Percentiles rank a stretch among this genome's conserved stretches.
phyloP scores from a whole-genome alignment of 2,797 vertebrate species.

The Oophaga sylvatica region DNA sequence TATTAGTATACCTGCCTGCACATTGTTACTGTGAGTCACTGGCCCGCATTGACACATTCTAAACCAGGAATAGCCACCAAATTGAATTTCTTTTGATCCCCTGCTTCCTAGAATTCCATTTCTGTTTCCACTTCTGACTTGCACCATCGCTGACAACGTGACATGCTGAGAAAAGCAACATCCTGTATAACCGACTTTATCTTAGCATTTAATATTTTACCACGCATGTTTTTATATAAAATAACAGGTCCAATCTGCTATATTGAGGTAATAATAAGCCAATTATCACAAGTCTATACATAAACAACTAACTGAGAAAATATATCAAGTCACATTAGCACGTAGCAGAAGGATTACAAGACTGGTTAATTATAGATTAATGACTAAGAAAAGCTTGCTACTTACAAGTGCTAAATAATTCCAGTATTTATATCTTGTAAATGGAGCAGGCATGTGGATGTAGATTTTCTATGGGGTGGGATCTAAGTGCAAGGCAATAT shows the following conservation, averaged over 20 bases:
- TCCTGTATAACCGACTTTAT: background rate
- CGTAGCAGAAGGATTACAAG: conserved; percentile 5
- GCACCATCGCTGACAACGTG: conserved; percentile 12
- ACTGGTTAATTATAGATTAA: conserved; percentile 24
- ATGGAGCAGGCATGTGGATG: background rate
- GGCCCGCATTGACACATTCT: background rate
- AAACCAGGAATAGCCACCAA: conserved; percentile 23
- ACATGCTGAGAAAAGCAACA: background rate
- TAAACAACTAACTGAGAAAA: conserved; percentile 45
- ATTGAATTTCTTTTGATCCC: conserved; percentile 17
- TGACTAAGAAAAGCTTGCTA: conserved; percentile 17
- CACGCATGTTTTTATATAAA: conserved; percentile 52
- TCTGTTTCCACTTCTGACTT: conserved; percentile 13
- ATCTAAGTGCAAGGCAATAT: too few species aligned
- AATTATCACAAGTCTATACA: conserved; percentile 53
- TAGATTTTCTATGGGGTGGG: background rate
- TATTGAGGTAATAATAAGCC: conserved; percentile 63
- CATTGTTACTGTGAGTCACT: conserved; percentile 1
- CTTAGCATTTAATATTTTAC: conserved; percentile 1
- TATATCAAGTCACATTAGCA: background rate
- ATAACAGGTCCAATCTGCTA: conserved; percentile 61
- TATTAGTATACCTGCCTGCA: background rate
- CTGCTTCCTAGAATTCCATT: conserved; percentile 19
- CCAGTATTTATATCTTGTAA: background rate
- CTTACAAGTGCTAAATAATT: conserved; percentile 29